phyloP scores from a whole-genome alignment of 2,888 invertebrate species.

The Anoplius nigerrimus region DNA sequence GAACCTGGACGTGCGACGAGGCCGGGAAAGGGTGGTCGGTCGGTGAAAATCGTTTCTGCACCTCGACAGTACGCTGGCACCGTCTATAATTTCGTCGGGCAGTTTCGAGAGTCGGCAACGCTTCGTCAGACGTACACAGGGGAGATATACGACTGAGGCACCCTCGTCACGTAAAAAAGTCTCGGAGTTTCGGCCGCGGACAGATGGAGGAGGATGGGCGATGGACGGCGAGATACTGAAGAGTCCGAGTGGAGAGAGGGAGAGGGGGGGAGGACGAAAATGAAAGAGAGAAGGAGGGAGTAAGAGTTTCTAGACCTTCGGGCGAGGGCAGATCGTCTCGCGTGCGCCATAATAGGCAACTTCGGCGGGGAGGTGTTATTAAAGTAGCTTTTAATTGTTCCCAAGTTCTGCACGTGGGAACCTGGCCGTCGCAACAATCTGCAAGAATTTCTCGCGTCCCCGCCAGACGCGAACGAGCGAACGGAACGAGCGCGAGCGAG shows the following conservation, averaged over 20 bases:
- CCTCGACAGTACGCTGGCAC: conserved; percentile 46
- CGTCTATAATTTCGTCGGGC: conserved; percentile 72
- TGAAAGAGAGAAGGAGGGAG: background rate
- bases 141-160: conserved; percentile 67
- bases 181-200: conserved; percentile 34
- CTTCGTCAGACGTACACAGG: conserved; percentile 44
- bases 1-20: background rate
- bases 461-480: no score
- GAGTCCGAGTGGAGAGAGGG: no score
- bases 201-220: background rate
- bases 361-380: conserved; percentile 67
- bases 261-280: background rate
- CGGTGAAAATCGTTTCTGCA: conserved; percentile 29
- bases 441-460: background rate
- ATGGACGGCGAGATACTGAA: background rate
- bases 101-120: conserved; percentile 69
- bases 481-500: no score
- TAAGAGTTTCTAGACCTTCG: conserved; percentile 37
- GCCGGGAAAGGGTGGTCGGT: conserved; percentile 16
- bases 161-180: conserved; percentile 66
- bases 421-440: background rate
- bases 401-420: conserved; percentile 60
- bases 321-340: conserved; percentile 44
- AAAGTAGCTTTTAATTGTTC: conserved; percentile 70
- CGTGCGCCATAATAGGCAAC: conserved; percentile 63